Percentiles rank a stretch among this genome's conserved stretches.
Conservation (phyloP, 1,140 invertebrate genomes). For the Drosophila oshimai region DNA sequence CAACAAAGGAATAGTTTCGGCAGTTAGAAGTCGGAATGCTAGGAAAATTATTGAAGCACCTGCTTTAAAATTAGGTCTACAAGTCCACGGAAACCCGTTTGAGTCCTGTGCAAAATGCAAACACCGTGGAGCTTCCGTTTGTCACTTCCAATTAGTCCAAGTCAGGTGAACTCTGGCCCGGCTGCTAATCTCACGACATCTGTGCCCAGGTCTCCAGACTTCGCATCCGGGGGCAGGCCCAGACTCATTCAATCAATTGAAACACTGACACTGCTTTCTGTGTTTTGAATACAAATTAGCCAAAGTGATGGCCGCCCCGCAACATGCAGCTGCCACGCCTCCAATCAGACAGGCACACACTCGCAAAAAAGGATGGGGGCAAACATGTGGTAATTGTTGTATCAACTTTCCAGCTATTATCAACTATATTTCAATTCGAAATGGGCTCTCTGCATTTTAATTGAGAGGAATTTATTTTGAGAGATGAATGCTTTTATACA, state of each 20-base stretch:
- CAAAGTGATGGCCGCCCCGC: conserved; percentile 56
- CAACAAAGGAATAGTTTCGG: conserved; percentile 48
- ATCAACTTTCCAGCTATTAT: neutral
- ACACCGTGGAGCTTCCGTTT: conserved; percentile 22
- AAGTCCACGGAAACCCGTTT: neutral
- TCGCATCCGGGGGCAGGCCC: neutral
- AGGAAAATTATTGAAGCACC: conserved; percentile 38
- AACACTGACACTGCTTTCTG: conserved; percentile 54
- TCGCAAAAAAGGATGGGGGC: neutral
- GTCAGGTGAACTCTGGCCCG: conserved; percentile 41
- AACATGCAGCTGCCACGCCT: conserved; percentile 60
- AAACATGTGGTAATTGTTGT: neutral
- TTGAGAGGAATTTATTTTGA: too few relatives aligned
- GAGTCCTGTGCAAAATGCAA: neutral
- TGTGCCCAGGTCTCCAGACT: conserved; percentile 1
- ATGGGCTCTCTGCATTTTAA: too few relatives aligned
- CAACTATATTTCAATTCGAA: neutral
- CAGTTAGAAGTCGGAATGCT: conserved; percentile 38
- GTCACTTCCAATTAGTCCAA: conserved; percentile 59
- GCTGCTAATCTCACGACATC: conserved; percentile 37
- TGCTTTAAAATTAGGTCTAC: conserved; percentile 9
- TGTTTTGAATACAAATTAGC: conserved; percentile 79
- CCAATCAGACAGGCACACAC: conserved; percentile 44
- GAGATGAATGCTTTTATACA: too few relatives aligned
- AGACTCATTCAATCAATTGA: conserved; percentile 73